Evolutionary conservation across 2,797 vertebrate genomes (phyloP).

Genomic region (Myotis daubentonii): DNA sequence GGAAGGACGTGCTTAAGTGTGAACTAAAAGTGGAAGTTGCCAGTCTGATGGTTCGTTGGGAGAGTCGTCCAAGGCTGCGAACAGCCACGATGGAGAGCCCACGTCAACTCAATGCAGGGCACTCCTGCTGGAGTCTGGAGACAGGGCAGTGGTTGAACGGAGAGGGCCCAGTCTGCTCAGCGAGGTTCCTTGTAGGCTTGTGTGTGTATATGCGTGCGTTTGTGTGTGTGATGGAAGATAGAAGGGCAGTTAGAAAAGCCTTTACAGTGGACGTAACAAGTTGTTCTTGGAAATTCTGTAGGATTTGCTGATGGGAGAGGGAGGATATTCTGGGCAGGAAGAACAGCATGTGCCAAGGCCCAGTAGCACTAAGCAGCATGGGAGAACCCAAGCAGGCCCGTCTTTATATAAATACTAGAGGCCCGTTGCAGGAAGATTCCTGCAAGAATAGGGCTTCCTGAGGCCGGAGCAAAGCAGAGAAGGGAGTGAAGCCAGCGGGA

Average conservation of each 20-base stretch:
- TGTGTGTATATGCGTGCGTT: too few species aligned
- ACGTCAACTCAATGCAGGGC: neutral
- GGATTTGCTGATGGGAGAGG: neutral
- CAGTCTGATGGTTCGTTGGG: too few species aligned
- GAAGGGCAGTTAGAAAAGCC: neutral
- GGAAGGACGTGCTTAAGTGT: neutral
- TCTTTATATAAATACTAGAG: too few species aligned
- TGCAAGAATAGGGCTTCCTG: too few species aligned
- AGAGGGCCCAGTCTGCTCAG: neutral
- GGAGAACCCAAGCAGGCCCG: neutral
- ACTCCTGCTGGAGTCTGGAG: neutral
- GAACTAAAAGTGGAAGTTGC: neutral
- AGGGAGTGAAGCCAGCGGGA: too few species aligned
- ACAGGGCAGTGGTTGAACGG: neutral
- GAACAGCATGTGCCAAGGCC: neutral
- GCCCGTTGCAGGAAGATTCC: too few species aligned
- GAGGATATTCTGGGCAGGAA: neutral
- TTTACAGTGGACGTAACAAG: neutral
- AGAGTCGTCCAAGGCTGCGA: neutral
- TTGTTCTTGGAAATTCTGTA: neutral
- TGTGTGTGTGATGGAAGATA: neutral
- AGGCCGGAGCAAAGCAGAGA: too few species aligned
- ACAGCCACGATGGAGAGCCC: neutral
- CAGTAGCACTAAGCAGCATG: neutral
- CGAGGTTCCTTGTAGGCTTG: neutral